Conservation (phyloP, 2,888 invertebrate species). For the Habrosyne pyritoides region DNA sequence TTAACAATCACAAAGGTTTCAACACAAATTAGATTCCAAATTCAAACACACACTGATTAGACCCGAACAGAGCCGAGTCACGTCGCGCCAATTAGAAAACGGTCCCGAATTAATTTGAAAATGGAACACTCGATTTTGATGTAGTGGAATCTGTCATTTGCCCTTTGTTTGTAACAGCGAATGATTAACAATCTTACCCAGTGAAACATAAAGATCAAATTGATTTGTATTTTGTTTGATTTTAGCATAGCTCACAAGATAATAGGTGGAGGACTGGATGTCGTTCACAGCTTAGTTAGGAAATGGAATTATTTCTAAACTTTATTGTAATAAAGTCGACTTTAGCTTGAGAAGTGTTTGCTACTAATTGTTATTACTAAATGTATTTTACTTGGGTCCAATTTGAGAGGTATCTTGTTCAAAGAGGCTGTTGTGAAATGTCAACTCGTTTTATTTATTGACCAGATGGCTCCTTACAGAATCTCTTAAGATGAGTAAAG, state of each 20-base stretch:
- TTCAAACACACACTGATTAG: slow-evolving; percentile 74
- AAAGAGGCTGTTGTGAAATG: slow-evolving; percentile 34
- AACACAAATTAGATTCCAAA: slow-evolving; percentile 72
- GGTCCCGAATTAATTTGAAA: slow-evolving; percentile 79
- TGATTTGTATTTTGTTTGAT: slow-evolving; percentile 10
- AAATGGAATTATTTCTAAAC: slow-evolving; percentile 40
- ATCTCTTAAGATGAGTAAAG: not conserved
- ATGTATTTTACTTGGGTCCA: slow-evolving; percentile 43
- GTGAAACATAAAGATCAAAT: slow-evolving; percentile 16
- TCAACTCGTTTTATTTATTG: slow-evolving; percentile 23
- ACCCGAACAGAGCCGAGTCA: slow-evolving; percentile 68
- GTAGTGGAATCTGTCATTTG: slow-evolving; percentile 73
- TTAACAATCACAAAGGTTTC: slow-evolving; percentile 52
- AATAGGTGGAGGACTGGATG: slow-evolving; percentile 51
- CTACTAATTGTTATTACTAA: slow-evolving; percentile 47
- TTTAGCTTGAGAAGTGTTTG: slow-evolving; percentile 19
- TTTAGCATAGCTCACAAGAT: slow-evolving; percentile 32
- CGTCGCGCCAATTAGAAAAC: slow-evolving; percentile 82
- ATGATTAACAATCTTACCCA: slow-evolving; percentile 26
- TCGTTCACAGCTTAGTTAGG: slow-evolving; percentile 36
- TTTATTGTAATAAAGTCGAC: slow-evolving; percentile 25
- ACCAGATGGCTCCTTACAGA: slow-evolving; percentile 6
- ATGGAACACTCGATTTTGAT: slow-evolving; percentile 82
- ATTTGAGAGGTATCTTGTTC: slow-evolving; percentile 34
- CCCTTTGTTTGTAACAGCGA: slow-evolving; percentile 26